Percentiles rank a stretch among this genome's conserved stretches.
Conservation (phyloP, 2,797 vertebrate species). For the Lepidocolaptes lacrymiger region DNA sequence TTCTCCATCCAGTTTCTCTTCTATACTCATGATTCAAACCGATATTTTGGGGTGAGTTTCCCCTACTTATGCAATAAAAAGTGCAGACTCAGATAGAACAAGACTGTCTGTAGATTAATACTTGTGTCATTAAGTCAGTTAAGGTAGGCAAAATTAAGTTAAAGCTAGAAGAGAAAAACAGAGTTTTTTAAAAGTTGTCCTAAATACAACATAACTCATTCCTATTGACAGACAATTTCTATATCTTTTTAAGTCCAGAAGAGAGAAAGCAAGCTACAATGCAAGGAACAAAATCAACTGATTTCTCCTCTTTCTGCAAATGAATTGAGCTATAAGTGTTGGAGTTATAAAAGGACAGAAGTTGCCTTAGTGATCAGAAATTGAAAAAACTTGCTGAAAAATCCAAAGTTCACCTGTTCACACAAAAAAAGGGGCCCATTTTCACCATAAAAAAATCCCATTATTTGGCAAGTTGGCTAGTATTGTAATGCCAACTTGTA, state of each 20-base stretch:
- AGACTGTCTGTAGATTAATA: background rate
- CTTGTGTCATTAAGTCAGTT: background rate
- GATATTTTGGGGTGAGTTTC: background rate
- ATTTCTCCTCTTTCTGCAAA: background rate
- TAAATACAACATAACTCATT: background rate
- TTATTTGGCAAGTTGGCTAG: background rate
- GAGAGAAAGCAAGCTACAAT: background rate
- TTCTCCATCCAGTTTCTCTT: background rate
- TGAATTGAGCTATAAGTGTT: background rate
- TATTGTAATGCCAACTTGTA: background rate
- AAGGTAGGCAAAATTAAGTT: background rate
- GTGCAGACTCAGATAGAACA: background rate
- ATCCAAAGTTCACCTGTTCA: background rate
- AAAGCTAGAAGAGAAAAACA: background rate
- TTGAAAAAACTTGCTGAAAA: background rate
- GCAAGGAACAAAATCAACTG: background rate
- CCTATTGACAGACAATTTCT: background rate
- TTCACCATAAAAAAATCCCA: background rate
- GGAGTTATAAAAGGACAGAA: background rate
- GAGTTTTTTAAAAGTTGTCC: background rate
- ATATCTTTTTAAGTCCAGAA: background rate
- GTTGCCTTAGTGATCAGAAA: background rate
- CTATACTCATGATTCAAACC: background rate
- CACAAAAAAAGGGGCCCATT: background rate
- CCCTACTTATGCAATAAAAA: background rate